phyloP scores from a whole-genome alignment of 1,140 invertebrate species.

The Drosophila malerkotliana region DNA sequence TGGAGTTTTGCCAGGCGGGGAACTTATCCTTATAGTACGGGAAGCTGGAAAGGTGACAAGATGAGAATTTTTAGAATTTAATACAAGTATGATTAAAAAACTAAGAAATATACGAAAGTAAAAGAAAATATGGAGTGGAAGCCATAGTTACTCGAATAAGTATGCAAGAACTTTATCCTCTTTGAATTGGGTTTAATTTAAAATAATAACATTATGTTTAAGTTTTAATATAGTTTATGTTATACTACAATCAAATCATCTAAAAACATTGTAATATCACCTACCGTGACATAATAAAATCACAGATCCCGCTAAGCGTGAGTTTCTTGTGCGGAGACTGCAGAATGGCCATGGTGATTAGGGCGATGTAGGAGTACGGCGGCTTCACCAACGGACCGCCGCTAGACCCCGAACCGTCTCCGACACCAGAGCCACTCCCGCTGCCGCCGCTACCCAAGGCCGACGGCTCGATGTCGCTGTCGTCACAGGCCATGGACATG shows the following conservation, averaged over 20 bases:
- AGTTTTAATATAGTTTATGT: too few species aligned
- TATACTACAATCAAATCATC: too few species aligned
- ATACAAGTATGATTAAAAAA: too few species aligned
- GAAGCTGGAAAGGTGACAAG: slow-evolving; percentile 86
- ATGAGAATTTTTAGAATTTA: neutral
- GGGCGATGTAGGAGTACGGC: slow-evolving; percentile 98
- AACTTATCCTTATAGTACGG: slow-evolving; percentile 98
- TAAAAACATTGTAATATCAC: slow-evolving; percentile 3
- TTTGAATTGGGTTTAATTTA: too few species aligned
- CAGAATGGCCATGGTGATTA: slow-evolving; percentile 99
- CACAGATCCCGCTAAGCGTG: slow-evolving; percentile 98
- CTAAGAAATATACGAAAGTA: neutral
- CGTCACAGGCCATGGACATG: slow-evolving; percentile 68
- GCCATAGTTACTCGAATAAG: too few species aligned
- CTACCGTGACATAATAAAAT: slow-evolving; percentile 97
- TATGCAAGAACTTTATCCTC: too few species aligned
- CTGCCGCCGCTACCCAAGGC: slow-evolving; percentile 35
- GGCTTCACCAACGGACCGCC: slow-evolving; percentile 91
- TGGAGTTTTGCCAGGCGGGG: slow-evolving; percentile 98
- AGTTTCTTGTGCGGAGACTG: slow-evolving; percentile 98
- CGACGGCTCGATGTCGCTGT: slow-evolving; percentile 62
- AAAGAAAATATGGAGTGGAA: neutral
- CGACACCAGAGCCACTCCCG: slow-evolving; percentile 17
- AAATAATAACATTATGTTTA: too few species aligned
- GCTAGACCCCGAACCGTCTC: slow-evolving; percentile 27